phyloP scores from a whole-genome alignment of 2,888 invertebrate species.

The Malacosoma neustria region DNA sequence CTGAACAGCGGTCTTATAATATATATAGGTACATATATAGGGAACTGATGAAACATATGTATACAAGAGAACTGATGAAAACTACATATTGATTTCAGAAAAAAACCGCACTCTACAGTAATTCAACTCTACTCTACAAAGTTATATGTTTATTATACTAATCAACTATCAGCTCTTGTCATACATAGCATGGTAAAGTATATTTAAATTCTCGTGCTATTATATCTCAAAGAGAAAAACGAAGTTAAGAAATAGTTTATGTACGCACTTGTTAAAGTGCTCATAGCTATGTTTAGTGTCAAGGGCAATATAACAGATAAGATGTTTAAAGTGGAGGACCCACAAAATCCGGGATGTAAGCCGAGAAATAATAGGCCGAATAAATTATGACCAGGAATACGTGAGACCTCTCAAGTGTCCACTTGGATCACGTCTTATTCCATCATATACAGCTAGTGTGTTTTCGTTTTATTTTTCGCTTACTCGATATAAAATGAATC shows the following conservation, averaged over 20 bases:
- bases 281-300: background rate
- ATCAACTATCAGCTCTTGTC: too few relatives aligned
- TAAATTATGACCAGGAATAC: constrained; percentile 21
- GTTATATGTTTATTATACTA: too few relatives aligned
- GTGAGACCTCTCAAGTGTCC: background rate
- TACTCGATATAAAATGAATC: too few relatives aligned
- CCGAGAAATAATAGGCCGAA: constrained; percentile 25
- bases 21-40: too few relatives aligned
- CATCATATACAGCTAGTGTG: background rate
- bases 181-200: too few relatives aligned
- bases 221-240: background rate
- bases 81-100: too few relatives aligned
- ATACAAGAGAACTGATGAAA: too few relatives aligned
- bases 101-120: too few relatives aligned
- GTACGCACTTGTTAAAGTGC: background rate
- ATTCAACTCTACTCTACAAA: too few relatives aligned
- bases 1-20: too few relatives aligned
- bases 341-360: constrained; percentile 24
- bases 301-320: constrained; percentile 9
- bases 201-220: background rate
- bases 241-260: background rate
- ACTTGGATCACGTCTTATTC: background rate
- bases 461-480: too few relatives aligned
- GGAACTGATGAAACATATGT: too few relatives aligned
- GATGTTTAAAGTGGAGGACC: constrained; percentile 9